These are phyloP conservation scores for Penaeus vannamei DNA, from an alignment of 1,140 invertebrate genomes.

Conservation along the genomic window DNA sequence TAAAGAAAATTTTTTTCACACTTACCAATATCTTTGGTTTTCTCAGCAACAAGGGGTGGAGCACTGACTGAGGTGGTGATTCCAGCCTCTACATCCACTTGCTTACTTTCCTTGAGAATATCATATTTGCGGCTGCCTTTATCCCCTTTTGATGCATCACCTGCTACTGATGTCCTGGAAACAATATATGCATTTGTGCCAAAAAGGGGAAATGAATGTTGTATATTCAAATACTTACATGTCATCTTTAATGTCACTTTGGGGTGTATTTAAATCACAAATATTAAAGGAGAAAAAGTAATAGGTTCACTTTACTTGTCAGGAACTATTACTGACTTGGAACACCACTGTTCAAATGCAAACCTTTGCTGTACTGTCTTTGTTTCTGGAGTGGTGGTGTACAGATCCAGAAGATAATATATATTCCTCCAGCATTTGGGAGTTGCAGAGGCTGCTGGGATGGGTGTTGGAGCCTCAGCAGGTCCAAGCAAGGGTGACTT, in stretches of 20 bases:
- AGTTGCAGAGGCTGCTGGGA: constrained; percentile 71
- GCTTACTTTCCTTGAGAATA: constrained; percentile 67
- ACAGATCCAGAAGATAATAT: constrained; percentile 91
- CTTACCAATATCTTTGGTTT: constrained; percentile 69
- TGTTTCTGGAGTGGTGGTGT: constrained; percentile 93
- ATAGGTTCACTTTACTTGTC: not conserved
- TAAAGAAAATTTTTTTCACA: not conserved
- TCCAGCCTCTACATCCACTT: constrained; percentile 73
- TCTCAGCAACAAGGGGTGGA: constrained; percentile 68
- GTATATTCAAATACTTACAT: no score
- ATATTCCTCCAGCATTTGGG: constrained; percentile 95
- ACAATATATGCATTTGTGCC: constrained; percentile 64
- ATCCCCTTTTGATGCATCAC: constrained; percentile 74
- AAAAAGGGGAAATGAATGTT: no score
- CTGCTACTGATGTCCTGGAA: constrained; percentile 73
- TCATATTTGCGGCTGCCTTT: constrained; percentile 76
- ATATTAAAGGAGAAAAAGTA: constrained; percentile 70
- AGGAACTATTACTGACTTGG: not conserved
- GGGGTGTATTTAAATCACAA: not conserved
- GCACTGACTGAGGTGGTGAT: constrained; percentile 51
- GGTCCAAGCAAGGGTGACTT: constrained; percentile 64
- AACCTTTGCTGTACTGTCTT: constrained; percentile 81
- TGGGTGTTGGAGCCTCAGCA: constrained; percentile 57
- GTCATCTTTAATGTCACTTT: no score
- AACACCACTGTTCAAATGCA: not conserved